Conservation (phyloP, 2,888 invertebrate genomes). For the Cerastis leucographa region DNA sequence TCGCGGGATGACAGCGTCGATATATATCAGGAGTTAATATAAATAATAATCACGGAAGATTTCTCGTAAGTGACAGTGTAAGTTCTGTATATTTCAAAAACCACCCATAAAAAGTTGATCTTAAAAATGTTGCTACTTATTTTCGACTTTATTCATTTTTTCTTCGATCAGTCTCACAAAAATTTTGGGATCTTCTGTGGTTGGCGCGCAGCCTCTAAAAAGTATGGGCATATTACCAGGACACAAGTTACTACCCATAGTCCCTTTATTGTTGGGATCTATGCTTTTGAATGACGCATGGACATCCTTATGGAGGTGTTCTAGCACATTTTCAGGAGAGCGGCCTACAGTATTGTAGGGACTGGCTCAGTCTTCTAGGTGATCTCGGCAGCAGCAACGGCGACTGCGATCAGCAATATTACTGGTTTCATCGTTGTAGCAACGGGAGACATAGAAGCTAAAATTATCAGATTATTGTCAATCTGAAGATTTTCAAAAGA, state of each 20-base stretch:
- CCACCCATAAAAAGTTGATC: too few relatives aligned
- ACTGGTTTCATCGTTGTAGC: too few relatives aligned
- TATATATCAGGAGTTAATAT: too few relatives aligned
- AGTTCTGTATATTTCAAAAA: too few relatives aligned
- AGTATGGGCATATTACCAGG: rapidly evolving
- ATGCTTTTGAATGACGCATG: background rate
- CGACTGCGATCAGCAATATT: too few relatives aligned
- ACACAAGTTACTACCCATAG: rapidly evolving
- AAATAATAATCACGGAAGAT: too few relatives aligned
- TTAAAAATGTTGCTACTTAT: too few relatives aligned
- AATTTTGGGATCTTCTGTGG: background rate
- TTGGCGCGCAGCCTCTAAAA: rapidly evolving
- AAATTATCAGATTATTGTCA: too few relatives aligned
- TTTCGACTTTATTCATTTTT: background rate
- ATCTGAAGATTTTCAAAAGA: too few relatives aligned
- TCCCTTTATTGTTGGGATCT: background rate
- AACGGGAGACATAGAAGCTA: too few relatives aligned
- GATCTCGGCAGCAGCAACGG: background rate
- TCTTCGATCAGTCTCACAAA: rapidly evolving
- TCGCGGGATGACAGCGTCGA: too few relatives aligned
- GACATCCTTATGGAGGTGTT: conserved; percentile 20
- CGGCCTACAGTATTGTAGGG: background rate
- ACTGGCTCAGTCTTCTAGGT: background rate
- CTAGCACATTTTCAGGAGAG: background rate
- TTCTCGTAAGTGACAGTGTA: too few relatives aligned